Conservation (phyloP, 2,888 invertebrate genomes). For the Coleophora flavipennella region DNA sequence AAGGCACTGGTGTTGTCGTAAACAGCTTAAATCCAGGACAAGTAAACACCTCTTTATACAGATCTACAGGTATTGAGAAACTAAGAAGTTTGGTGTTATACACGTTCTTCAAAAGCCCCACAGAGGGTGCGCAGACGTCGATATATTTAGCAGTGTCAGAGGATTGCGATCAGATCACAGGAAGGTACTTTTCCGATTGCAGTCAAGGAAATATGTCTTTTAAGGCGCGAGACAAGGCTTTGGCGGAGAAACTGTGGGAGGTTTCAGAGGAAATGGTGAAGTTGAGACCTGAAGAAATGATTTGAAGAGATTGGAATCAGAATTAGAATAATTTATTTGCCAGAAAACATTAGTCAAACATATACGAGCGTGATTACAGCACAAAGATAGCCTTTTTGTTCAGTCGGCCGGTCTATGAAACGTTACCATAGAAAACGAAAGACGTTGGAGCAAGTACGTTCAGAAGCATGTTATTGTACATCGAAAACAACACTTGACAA, state of each 20-base stretch:
- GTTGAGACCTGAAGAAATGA: constrained; percentile 35
- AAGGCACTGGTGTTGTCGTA: constrained; percentile 76
- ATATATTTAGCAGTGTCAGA: constrained; percentile 82
- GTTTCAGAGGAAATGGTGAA: constrained; percentile 50
- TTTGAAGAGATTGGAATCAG: constrained; percentile 6
- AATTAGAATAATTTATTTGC: background rate
- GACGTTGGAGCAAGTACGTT: no score
- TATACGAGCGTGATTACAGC: constrained; percentile 1
- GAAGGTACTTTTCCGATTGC: constrained; percentile 87
- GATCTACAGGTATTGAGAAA: constrained; percentile 58
- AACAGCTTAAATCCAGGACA: constrained; percentile 91
- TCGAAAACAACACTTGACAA: no score
- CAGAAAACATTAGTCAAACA: background rate
- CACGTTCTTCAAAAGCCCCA: constrained; percentile 80
- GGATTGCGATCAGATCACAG: constrained; percentile 78
- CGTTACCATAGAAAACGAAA: no score
- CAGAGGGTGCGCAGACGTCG: constrained; percentile 87
- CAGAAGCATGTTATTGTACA: no score
- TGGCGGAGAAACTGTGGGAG: constrained; percentile 85
- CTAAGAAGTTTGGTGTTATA: constrained; percentile 75
- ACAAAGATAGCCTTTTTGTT: no score
- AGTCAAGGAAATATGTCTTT: constrained; percentile 73
- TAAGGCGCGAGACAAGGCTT: constrained; percentile 76
- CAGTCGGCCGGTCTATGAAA: no score
- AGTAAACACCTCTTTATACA: constrained; percentile 85